A percentile compares a stretch with the other conserved stretches of the same genome.
Conservation (phyloP, 2,797 vertebrate genomes). For the Heteromormyrus szaboi region DNA sequence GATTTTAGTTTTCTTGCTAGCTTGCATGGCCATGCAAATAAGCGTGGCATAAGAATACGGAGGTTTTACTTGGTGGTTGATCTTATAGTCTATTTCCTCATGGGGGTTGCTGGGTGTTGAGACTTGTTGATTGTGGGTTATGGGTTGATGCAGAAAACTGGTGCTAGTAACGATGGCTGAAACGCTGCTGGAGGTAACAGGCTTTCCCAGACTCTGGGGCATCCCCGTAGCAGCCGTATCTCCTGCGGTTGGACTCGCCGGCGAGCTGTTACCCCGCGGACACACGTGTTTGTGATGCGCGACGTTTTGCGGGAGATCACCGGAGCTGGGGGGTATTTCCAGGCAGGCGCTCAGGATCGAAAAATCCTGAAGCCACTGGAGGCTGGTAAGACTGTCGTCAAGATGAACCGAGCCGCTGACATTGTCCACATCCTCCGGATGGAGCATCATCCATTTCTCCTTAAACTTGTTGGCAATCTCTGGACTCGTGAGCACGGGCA, state of each 20-base stretch:
- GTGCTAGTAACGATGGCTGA: slow-evolving; percentile 29
- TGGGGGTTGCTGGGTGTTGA: slow-evolving; percentile 50
- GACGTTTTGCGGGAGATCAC: slow-evolving; percentile 54
- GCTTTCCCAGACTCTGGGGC: slow-evolving; percentile 60
- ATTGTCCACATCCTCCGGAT: slow-evolving; percentile 54
- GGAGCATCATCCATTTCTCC: slow-evolving; percentile 59
- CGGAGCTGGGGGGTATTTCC: slow-evolving; percentile 50
- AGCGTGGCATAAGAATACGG: slow-evolving; percentile 78
- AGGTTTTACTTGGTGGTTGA: slow-evolving; percentile 68
- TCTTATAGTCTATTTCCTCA: slow-evolving; percentile 70
- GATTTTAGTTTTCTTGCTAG: slow-evolving; percentile 74
- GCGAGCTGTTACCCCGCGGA: slow-evolving; percentile 57
- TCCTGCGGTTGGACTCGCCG: slow-evolving; percentile 71
- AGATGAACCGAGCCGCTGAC: slow-evolving; percentile 49
- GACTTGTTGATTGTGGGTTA: slow-evolving; percentile 33
- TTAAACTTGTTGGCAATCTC: slow-evolving; percentile 62
- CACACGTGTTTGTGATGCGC: slow-evolving; percentile 53
- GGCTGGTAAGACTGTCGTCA: slow-evolving; percentile 79
- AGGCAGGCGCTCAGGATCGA: slow-evolving; percentile 71
- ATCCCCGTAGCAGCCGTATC: slow-evolving; percentile 70
- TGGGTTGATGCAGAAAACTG: slow-evolving; percentile 28
- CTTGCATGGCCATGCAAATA: slow-evolving; percentile 82
- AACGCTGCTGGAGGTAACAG: slow-evolving; percentile 60
- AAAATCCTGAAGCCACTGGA: slow-evolving; percentile 83
- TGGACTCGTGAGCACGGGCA: slow-evolving; percentile 69